Base-by-base conservation (phyloP, 2,888 invertebrate genomes). In the Rhamnusium bicolor region DNA sequence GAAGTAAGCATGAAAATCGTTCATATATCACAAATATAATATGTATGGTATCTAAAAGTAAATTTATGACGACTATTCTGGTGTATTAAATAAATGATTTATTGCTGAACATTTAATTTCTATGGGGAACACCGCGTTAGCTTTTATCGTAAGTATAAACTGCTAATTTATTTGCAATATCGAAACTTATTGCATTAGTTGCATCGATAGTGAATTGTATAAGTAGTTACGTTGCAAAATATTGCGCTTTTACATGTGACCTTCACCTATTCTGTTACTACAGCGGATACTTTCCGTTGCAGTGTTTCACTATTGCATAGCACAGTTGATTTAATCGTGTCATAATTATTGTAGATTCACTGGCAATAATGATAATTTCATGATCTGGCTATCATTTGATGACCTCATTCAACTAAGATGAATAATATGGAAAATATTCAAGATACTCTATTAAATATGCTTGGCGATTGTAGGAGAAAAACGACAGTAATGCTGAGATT, bases 221-320 rank as follows among this genome's bases (percentile, higher is more conserved):
- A 54, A 66, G 65, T 53, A 32, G 65, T n/a, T n/a, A 19, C 54
- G 56, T 67, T 67, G 67, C 56, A 24, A 54, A 67, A 67, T 67
- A 56, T 56, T 46, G 40, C 53, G 72, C 75, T 70, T 75, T 72
- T 72, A 72, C 75, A 40, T 62, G 67, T 71, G 75, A 75, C 75
- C 75, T 75, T 75, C 75, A 72, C 75, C 75, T 75, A 75, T 75
- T 75, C 75, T 56, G 72, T 70, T 66, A 67, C 65, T 63, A 63
- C 69, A 67, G 69, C 67, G 56, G 62, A 63, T 70, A 75, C 75
- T 75, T 75, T 75, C 75, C 69, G 72, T 72, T 72, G 53, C 67
- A 67, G 56, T 67, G 67, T 67, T 67, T 61, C 60, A 14, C 66
- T 53, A 47, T 32, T 71, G 71, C 66, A 66, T 56, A 18, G 60